A percentile compares a stretch with the other conserved stretches of the same genome.
Conservation (phyloP, 2,888 invertebrate genomes). For the Actias luna region DNA sequence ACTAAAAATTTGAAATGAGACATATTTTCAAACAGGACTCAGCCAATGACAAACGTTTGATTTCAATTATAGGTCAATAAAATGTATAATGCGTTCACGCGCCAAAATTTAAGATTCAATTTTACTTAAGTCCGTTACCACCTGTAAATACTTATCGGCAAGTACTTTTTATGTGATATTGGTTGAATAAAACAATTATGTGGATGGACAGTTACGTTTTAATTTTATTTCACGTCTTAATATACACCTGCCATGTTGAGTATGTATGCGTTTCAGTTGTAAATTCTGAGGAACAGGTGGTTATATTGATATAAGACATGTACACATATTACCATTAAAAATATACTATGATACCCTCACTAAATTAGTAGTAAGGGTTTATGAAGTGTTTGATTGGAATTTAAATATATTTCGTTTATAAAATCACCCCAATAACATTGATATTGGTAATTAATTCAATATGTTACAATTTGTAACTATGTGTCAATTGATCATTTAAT, state of each 20-base stretch:
- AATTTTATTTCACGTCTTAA: slow-evolving; percentile 15
- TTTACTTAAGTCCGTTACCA: slow-evolving; percentile 24
- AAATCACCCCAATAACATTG: neutral
- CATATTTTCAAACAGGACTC: slow-evolving; percentile 3
- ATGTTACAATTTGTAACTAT: neutral
- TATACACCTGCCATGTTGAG: slow-evolving; percentile 6
- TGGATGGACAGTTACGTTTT: slow-evolving; percentile 13
- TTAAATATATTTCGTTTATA: neutral
- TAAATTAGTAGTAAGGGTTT: neutral
- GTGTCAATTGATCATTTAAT: neutral
- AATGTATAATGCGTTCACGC: slow-evolving; percentile 39
- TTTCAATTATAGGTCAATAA: slow-evolving; percentile 16
- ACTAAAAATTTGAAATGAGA: neutral
- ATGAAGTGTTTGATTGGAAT: neutral
- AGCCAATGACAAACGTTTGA: slow-evolving; percentile 12
- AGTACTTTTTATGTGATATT: slow-evolving; percentile 15
- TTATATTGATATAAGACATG: neutral
- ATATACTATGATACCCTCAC: neutral
- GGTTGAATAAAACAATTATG: slow-evolving; percentile 17
- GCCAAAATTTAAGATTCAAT: slow-evolving; percentile 31
- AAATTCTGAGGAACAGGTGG: slow-evolving; percentile 2
- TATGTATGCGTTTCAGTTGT: neutral
- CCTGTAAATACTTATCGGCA: slow-evolving; percentile 22
- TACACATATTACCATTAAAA: neutral
- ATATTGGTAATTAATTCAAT: neutral